Conservation (phyloP, 2,888 invertebrate genomes). For the Mamestra brassicae region DNA sequence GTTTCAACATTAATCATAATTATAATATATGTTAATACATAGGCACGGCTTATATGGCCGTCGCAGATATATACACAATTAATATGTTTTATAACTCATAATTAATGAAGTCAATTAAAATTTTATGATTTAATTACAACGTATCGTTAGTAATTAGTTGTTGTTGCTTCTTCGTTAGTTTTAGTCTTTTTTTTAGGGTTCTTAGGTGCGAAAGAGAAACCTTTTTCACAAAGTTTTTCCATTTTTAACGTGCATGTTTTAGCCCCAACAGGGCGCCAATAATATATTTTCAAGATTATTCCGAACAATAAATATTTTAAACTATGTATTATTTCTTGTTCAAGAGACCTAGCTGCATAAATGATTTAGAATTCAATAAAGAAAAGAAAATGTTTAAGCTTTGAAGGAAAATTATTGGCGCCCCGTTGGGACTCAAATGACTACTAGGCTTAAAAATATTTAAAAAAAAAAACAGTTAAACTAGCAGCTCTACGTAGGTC, state of each 20-base stretch:
- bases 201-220: not conserved
- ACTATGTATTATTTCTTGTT: too few relatives aligned
- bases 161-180: slow-evolving; percentile 27
- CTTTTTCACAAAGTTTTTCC: not conserved
- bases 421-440: not conserved
- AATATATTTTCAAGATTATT: not conserved
- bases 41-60: slow-evolving; percentile 23
- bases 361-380: not conserved
- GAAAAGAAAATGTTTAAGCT: not conserved
- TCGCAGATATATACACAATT: slow-evolving; percentile 48
- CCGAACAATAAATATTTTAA: not conserved
- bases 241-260: not conserved
- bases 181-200: slow-evolving; percentile 10
- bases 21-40: slow-evolving; percentile 45
- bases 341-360: not conserved
- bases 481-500: not conserved
- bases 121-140: slow-evolving; percentile 64
- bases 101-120: slow-evolving; percentile 63
- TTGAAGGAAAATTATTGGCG: not conserved
- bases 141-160: slow-evolving; percentile 56
- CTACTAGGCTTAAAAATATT: too few relatives aligned
- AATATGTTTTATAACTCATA: slow-evolving; percentile 60
- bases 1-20: slow-evolving; percentile 38
- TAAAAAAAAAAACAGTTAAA: not conserved
- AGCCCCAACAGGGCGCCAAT: slow-evolving; percentile 15